Evolutionary conservation across 2,113 vertebrate genomes (phyloP).

Genomic region (Anthoscopus minutus): DNA sequence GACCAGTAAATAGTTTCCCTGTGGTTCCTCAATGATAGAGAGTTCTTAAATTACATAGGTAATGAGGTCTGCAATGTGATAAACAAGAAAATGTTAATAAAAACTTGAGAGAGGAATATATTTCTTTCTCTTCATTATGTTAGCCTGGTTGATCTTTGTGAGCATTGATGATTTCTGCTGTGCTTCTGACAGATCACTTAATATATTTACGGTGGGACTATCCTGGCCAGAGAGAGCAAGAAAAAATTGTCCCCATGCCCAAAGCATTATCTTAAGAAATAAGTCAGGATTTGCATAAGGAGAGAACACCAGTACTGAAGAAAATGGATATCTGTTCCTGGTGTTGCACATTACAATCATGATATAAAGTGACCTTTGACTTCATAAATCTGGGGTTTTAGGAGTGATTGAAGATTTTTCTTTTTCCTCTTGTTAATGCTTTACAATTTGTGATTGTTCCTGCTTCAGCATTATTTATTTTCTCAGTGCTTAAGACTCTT

Average conservation of each 20-base stretch:
- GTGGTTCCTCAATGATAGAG: neutral
- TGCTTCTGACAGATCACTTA: neutral
- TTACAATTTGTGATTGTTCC: neutral
- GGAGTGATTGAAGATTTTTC: neutral
- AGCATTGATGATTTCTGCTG: neutral
- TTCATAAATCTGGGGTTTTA: neutral
- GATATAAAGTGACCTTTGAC: neutral
- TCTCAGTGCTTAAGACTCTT: neutral
- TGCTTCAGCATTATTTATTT: neutral
- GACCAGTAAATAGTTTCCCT: neutral
- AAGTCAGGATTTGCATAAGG: neutral
- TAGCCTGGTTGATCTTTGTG: neutral
- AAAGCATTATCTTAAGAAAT: neutral
- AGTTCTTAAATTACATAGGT: neutral
- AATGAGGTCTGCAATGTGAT: neutral
- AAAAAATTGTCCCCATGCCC: neutral
- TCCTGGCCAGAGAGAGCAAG: neutral
- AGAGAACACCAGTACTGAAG: neutral
- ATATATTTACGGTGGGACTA: neutral
- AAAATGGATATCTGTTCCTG: neutral
- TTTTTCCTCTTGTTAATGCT: neutral
- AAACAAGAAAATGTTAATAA: neutral
- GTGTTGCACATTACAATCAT: neutral
- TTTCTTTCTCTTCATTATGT: neutral
- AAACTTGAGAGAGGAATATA: neutral